A percentile compares a stretch with the other conserved stretches of the same genome.
phyloP scores from a whole-genome alignment of 2,888 invertebrate species.

The Mesorhabditis belari region DNA sequence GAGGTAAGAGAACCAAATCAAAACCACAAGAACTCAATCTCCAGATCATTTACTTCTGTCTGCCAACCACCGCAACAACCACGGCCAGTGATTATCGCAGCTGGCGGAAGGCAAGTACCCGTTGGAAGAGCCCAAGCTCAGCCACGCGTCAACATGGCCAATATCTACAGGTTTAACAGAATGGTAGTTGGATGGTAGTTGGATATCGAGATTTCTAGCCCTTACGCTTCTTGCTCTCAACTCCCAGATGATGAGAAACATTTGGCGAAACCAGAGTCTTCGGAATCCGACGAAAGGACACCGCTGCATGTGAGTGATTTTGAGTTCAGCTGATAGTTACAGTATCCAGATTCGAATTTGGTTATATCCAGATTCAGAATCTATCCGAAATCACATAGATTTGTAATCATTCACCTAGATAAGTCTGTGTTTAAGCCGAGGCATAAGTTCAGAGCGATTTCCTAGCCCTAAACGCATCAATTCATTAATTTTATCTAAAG shows the following conservation, averaged over 20 bases:
- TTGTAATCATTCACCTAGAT: too few relatives aligned
- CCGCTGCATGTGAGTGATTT: neutral
- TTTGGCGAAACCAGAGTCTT: constrained; percentile 1
- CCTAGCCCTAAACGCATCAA: too few relatives aligned
- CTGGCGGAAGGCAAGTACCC: constrained; percentile 33
- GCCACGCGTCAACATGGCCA: constrained; percentile 47
- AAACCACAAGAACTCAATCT: neutral
- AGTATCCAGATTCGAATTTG: neutral
- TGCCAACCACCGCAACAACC: constrained; percentile 12
- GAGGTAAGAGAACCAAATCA: too few relatives aligned
- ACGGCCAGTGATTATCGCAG: constrained; percentile 39
- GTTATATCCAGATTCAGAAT: neutral
- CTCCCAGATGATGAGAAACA: constrained; percentile 26
- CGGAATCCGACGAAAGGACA: constrained; percentile 5
- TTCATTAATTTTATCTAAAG: too few relatives aligned
- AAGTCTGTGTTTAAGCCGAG: too few relatives aligned
- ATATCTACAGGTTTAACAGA: constrained; percentile 20
- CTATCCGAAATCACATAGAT: neutral
- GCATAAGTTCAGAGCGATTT: too few relatives aligned
- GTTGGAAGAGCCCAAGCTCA: constrained; percentile 48
- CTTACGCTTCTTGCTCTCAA: constrained; percentile 27
- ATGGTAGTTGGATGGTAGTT: neutral
- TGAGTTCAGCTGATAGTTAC: too few relatives aligned
- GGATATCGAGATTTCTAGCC: constrained; percentile 9
- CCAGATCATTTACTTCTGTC: constrained; percentile 29